These are phyloP conservation scores for Ophiodon elongatus DNA, from an alignment of 2,113 vertebrate genomes.

Conservation along the genomic window DNA sequence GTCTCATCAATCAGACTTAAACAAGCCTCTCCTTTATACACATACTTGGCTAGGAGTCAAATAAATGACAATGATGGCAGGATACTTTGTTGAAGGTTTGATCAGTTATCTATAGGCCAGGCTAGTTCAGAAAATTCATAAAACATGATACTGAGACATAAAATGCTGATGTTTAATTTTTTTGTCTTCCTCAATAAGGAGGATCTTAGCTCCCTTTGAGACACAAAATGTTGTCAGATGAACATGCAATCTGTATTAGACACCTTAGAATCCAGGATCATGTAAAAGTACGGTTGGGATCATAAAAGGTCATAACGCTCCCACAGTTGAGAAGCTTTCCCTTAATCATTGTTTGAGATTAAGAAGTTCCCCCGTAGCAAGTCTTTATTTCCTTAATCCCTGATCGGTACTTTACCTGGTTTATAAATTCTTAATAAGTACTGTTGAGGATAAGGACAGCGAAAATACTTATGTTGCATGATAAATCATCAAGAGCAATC, in stretches of 20 bases:
- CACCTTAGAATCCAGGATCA: neutral
- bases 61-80: conserved; percentile 28
- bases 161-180: neutral
- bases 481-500: neutral
- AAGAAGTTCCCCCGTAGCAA: neutral
- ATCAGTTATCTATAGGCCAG: conserved; percentile 29
- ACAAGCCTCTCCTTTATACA: conserved; percentile 29
- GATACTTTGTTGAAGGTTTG: conserved; percentile 19
- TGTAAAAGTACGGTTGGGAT: neutral
- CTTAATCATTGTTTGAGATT: neutral
- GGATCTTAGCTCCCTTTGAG: neutral
- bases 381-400: neutral
- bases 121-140: conserved; percentile 27
- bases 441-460: neutral
- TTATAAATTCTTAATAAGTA: neutral
- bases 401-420: no score
- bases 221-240: neutral
- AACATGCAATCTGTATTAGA: neutral
- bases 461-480: neutral
- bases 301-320: neutral
- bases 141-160: neutral
- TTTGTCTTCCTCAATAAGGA: neutral
- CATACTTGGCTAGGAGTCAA: conserved; percentile 5
- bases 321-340: neutral
- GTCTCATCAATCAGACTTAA: conserved; percentile 67